phyloP scores from a whole-genome alignment of 2,888 invertebrate species.

The Bugula neritina region DNA sequence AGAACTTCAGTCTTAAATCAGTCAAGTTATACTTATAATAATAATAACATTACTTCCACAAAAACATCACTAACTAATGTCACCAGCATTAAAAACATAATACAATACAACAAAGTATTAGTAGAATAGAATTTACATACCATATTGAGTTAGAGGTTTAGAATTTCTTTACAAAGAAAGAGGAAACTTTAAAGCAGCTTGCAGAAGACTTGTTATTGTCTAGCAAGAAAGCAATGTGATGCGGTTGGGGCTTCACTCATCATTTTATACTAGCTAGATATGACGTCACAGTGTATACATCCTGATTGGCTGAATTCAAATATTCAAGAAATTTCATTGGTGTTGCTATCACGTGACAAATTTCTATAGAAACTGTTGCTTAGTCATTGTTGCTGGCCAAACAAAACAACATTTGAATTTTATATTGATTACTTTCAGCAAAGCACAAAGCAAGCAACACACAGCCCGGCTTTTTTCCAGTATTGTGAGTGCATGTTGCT shows the following conservation, averaged over 20 bases:
- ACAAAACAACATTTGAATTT: constrained; percentile 13
- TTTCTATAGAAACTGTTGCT: background rate
- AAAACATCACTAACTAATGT: too few species aligned
- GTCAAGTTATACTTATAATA: too few species aligned
- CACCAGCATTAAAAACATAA: too few species aligned
- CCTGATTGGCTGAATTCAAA: constrained; percentile 7
- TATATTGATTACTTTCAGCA: background rate
- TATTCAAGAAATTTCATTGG: background rate
- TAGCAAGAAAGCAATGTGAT: background rate
- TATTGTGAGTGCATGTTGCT: too few species aligned
- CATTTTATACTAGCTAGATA: background rate
- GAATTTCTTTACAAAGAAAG: constrained; percentile 19
- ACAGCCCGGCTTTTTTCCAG: too few species aligned
- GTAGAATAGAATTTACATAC: too few species aligned
- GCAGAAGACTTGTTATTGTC: constrained; percentile 13
- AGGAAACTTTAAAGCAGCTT: background rate
- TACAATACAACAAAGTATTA: too few species aligned
- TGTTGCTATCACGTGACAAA: background rate
- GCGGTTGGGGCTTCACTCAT: background rate
- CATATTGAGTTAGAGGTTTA: background rate
- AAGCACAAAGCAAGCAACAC: background rate
- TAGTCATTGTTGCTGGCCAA: constrained; percentile 20
- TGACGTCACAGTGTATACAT: background rate
- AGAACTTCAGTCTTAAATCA: too few species aligned
- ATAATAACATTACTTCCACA: too few species aligned